Conservation (phyloP, 2,797 vertebrate genomes). For the Avahi laniger region DNA sequence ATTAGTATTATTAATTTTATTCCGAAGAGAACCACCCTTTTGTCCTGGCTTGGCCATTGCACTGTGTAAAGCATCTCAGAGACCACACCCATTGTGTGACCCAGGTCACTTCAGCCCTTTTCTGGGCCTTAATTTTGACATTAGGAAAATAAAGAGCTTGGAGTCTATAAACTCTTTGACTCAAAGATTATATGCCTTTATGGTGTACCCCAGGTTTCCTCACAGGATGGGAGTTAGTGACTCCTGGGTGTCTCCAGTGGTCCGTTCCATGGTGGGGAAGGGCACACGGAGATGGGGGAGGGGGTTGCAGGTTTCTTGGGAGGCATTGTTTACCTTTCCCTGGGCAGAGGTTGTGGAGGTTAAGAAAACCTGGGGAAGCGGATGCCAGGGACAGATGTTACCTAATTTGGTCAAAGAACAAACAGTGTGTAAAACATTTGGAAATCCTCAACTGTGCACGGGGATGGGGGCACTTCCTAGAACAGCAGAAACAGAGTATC, state of each 20-base stretch:
- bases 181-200: not conserved
- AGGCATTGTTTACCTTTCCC: constrained; percentile 38
- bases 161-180: not conserved
- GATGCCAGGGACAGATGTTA: constrained; percentile 56
- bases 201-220: not conserved
- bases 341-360: constrained; percentile 43
- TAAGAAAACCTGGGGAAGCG: constrained; percentile 58
- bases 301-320: not conserved
- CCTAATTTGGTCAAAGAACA: constrained; percentile 72
- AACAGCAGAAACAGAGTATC: not conserved
- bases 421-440: constrained; percentile 24
- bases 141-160: constrained; percentile 19
- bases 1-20: not conserved
- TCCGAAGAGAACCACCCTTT: not conserved
- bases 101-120: not conserved
- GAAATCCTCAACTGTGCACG: not conserved
- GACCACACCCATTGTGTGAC: not conserved
- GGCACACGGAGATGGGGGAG: not conserved
- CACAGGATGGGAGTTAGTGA: not conserved
- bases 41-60: not conserved
- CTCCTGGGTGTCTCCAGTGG: not conserved
- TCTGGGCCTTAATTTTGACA: constrained; percentile 1
- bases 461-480: not conserved
- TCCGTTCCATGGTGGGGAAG: no score
- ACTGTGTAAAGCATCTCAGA: not conserved